A percentile compares a stretch with the other conserved stretches of the same genome.
These are phyloP conservation scores for Premnoplex brunnescens DNA, from an alignment of 2,797 vertebrate species.

Conservation along the genomic window DNA sequence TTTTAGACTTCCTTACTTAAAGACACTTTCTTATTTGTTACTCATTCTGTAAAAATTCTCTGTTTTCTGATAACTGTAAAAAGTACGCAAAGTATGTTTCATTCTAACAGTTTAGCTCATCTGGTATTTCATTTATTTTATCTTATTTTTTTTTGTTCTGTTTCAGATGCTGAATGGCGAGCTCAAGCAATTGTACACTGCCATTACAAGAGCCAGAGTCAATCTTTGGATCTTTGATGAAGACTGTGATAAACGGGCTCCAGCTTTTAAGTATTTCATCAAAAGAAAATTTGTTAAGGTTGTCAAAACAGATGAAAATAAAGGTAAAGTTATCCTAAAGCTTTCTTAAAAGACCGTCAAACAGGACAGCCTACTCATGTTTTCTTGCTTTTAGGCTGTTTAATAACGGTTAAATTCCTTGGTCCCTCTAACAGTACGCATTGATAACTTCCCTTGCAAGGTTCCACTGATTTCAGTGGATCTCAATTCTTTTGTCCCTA, in stretches of 20 bases:
- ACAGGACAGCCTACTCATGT: not conserved
- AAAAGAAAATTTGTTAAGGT: slow-evolving; percentile 74
- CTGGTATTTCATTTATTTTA: not conserved
- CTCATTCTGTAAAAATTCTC: not conserved
- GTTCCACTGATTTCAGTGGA: not conserved
- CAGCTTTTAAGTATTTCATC: slow-evolving; percentile 81
- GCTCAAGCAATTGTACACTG: slow-evolving; percentile 83
- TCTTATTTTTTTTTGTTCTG: not conserved
- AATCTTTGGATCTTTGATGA: slow-evolving; percentile 87
- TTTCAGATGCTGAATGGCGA: slow-evolving; percentile 82
- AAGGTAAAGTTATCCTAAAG: slow-evolving; percentile 66
- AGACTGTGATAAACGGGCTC: slow-evolving; percentile 77
- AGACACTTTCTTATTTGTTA: not conserved
- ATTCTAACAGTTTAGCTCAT: not conserved
- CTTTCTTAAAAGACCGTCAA: not conserved
- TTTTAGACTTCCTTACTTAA: not conserved
- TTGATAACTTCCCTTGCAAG: not conserved
- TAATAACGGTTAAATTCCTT: not conserved
- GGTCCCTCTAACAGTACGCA: not conserved
- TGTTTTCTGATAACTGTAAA: not conserved
- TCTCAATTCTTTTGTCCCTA: not conserved
- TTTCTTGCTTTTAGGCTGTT: not conserved
- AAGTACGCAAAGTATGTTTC: not conserved
- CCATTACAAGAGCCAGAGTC: slow-evolving; percentile 81
- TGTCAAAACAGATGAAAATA: slow-evolving; percentile 79